Evolutionary conservation across 2,888 invertebrate genomes (phyloP).

Genomic region (Heterodera filipjevi): DNA sequence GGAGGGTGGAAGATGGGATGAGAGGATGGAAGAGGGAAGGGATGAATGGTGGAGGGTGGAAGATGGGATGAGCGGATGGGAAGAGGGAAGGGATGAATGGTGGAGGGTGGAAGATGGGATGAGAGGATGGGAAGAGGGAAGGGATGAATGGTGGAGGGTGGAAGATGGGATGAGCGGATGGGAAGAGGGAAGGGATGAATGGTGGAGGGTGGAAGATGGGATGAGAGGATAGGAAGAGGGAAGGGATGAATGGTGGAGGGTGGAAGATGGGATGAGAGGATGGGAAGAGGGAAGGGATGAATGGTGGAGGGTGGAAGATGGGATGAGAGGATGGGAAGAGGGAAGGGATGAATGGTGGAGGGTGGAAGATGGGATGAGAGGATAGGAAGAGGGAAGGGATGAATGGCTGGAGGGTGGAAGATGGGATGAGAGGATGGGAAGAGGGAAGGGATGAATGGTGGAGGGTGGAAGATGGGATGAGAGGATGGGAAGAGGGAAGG

Average conservation of each 20-base stretch:
- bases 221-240: background rate
- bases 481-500: too few relatives aligned
- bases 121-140: background rate
- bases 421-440: background rate
- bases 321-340: background rate
- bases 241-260: background rate
- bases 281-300: too few relatives aligned
- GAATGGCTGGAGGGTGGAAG: background rate
- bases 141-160: background rate
- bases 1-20: background rate
- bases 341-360: background rate
- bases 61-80: background rate
- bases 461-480: background rate
- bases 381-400: too few relatives aligned
- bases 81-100: too few relatives aligned
- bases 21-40: conserved; percentile 14
- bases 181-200: too few relatives aligned
- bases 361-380: background rate
- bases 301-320: background rate
- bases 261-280: background rate
- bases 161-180: background rate
- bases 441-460: background rate
- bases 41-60: background rate
- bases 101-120: background rate
- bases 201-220: background rate